These are phyloP conservation scores for Bombus pascuorum DNA, from an alignment of 1,140 invertebrate species.

Conservation along the genomic window DNA sequence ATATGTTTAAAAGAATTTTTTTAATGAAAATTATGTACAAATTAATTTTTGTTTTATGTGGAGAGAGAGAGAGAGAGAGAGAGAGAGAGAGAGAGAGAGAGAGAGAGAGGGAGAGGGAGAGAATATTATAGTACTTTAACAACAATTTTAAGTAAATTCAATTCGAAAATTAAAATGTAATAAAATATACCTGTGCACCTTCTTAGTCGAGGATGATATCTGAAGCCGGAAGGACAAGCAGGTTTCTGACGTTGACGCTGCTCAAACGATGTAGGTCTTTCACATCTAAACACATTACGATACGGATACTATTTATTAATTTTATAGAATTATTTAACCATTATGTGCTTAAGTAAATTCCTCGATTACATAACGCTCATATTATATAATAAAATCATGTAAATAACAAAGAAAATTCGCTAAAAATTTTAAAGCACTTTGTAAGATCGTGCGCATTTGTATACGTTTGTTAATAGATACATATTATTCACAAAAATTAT, in stretches of 20 bases:
- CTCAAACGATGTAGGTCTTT: slow-evolving; percentile 71
- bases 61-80: background rate
- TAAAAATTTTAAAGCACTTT: background rate
- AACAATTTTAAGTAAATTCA: background rate
- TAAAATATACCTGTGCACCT: slow-evolving; percentile 87
- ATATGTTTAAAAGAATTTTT: background rate
- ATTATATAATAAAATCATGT: background rate
- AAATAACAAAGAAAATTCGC: background rate
- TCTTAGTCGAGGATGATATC: slow-evolving; percentile 85
- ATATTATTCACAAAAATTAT: too few species aligned
- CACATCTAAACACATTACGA: slow-evolving; percentile 47
- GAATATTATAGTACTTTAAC: background rate
- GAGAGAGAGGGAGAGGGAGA: background rate
- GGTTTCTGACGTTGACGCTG: slow-evolving; percentile 63
- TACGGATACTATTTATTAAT: background rate
- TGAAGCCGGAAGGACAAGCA: slow-evolving; percentile 92
- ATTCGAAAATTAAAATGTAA: background rate
- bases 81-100: background rate
- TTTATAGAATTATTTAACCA: background rate
- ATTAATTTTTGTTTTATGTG: background rate
- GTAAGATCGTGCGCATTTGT: background rate
- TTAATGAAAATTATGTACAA: too few species aligned
- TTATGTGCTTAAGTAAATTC: background rate
- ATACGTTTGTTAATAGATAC: background rate
- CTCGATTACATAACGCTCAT: background rate